Base-by-base conservation (phyloP, 1,140 invertebrate species). In the Polypedilum pembai region DNA sequence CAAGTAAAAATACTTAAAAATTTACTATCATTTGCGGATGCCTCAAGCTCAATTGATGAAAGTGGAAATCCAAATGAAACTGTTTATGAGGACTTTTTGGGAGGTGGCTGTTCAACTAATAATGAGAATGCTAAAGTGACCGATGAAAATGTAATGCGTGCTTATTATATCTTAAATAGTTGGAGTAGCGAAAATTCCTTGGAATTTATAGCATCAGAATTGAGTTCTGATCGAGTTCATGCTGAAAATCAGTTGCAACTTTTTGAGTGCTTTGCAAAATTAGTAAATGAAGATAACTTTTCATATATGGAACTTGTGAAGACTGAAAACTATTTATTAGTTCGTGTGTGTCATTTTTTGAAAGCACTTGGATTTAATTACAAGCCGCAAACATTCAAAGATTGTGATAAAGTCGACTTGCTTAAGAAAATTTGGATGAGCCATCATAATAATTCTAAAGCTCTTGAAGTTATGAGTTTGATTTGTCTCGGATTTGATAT, bases 401-500 rank as follows among this genome's bases (percentile, higher is more conserved):
- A 78, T 17, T 77, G 78, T 21, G 79, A 82, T 74, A 82, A 82
- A 77, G 79, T 82, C 8, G 78, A 79, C 17, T 78, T 82, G 2
- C 74, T 82, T 5, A 82, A 82, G 73, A 78, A 79, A 76, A 77
- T 82, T 21, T 82, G 81, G 81, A 79, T 80, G 74, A 78, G 77
- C 3, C 80, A 82, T 73, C 77, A 80, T 0, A 78, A 80, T 40
- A 82, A 81, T 77, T 77, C 80, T 0, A 76, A 79, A 1, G 80
- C 81, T 1, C 73, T 82, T 8, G 78, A 80, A 73, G 80, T 80
- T 7, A 80, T 82, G 76, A 78, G 80, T 3, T 79, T 80, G 75
- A 82, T 82, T 66, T 82, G 81, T 40, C 74, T 82, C 0, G 81
- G 81, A 21, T 82, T 80, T 40, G 76, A 82, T 73, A 80, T 82